Conservation (phyloP, 1,140 invertebrate genomes). For the Lanistes nyassanus region DNA sequence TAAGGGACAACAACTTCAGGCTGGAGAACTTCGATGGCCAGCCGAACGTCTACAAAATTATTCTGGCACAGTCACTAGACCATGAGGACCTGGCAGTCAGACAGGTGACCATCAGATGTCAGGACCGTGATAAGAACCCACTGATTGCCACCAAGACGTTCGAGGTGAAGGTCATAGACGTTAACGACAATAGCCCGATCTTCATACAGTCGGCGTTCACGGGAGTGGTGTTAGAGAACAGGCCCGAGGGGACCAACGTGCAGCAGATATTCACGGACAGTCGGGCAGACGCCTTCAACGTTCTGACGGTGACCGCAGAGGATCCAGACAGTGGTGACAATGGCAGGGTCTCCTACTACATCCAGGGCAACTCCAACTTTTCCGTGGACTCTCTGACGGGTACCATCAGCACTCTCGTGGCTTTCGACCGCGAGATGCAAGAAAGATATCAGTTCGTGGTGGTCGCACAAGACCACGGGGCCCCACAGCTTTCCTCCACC, state of each 20-base stretch:
- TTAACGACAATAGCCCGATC: conserved; percentile 56
- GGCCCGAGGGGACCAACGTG: conserved; percentile 71
- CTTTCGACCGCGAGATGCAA: conserved; percentile 28
- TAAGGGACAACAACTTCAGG: conserved; percentile 41
- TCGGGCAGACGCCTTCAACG: conserved; percentile 69
- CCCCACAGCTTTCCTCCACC: conserved; percentile 9
- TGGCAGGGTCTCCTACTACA: conserved; percentile 69
- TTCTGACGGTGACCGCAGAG: conserved; percentile 66
- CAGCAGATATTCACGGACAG: conserved; percentile 75
- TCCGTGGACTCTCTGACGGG: conserved; percentile 26
- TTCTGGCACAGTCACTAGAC: conserved; percentile 40
- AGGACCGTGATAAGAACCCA: conserved; percentile 49
- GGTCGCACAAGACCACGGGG: conserved; percentile 83
- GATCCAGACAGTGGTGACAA: conserved; percentile 83
- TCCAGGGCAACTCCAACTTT: conserved; percentile 36
- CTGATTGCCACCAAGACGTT: conserved; percentile 48
- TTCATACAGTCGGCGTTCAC: conserved; percentile 30
- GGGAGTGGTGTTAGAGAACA: conserved; percentile 43
- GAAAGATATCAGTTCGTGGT: conserved; percentile 23
- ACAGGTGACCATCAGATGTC: conserved; percentile 38
- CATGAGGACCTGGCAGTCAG: conserved; percentile 38
- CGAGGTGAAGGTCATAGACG: conserved; percentile 52
- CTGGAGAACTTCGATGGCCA: conserved; percentile 32
- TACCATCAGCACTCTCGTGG: conserved; percentile 6
- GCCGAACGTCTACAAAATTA: conserved; percentile 48